Conservation (phyloP, 2,113 vertebrate species). For the Tringa solitaria region DNA sequence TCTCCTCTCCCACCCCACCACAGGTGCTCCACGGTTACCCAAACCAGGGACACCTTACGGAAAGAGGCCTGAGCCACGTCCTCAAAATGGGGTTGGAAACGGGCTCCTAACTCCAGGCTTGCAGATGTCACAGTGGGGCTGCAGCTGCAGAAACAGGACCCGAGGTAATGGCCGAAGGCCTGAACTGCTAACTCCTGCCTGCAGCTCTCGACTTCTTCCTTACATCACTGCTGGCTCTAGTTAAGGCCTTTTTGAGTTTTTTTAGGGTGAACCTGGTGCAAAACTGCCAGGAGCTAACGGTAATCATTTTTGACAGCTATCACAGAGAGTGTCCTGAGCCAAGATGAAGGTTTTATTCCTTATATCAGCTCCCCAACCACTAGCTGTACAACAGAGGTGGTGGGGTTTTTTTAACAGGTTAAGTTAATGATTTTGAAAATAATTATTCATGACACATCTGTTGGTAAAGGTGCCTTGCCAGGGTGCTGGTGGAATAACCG, state of each 20-base stretch:
- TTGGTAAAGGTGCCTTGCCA: background rate
- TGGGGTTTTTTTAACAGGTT: background rate
- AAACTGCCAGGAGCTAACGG: background rate
- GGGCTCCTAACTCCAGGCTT: background rate
- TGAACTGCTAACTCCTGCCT: background rate
- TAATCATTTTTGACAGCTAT: background rate
- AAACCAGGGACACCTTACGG: fast-evolving
- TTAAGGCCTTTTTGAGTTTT: background rate
- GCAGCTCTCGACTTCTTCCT: background rate
- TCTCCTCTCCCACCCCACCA: background rate
- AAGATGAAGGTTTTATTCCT: background rate
- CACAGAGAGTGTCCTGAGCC: background rate
- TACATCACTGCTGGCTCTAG: background rate
- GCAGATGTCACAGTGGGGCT: background rate
- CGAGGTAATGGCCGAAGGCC: background rate
- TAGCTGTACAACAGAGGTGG: background rate
- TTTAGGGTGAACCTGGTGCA: background rate
- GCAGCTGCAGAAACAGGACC: background rate
- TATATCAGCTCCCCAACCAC: background rate
- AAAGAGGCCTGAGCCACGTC: background rate
- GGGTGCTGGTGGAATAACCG: background rate
- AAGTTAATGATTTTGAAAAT: background rate
- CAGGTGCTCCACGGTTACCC: background rate
- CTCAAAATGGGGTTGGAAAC: background rate
- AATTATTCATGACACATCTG: background rate